phyloP scores from a whole-genome alignment of 2,888 invertebrate genomes.

The Sinodicranocentrus sp. region DNA sequence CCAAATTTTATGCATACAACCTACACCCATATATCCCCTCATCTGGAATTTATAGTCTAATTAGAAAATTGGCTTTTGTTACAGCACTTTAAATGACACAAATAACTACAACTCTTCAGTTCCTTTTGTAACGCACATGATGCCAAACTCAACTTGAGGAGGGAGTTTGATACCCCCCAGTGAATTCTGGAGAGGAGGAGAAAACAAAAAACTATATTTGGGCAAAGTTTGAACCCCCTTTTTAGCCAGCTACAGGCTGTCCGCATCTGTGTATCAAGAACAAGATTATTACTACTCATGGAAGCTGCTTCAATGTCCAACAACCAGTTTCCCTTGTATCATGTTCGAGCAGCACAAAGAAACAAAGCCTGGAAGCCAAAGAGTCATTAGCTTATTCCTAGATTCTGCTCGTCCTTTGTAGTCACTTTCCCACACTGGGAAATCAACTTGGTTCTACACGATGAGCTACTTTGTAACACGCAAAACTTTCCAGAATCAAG shows the following conservation, averaged over 20 bases:
- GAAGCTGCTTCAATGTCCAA: no score
- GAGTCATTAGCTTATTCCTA: slow-evolving; percentile 52
- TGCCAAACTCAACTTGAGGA: no score
- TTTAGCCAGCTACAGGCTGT: slow-evolving; percentile 19
- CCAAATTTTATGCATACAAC: not conserved
- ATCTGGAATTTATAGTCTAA: slow-evolving; percentile 30
- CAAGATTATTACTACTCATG: no score
- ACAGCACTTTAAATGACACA: slow-evolving; percentile 24
- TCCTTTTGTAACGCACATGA: no score
- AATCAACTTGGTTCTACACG: not conserved
- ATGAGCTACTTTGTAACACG: slow-evolving; percentile 1
- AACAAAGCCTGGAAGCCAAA: slow-evolving; percentile 53
- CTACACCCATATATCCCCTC: not conserved
- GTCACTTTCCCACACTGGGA: not conserved
- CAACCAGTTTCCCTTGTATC: no score
- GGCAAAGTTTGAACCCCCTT: no score
- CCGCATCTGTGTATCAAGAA: not conserved
- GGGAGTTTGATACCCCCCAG: no score
- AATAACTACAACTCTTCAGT: slow-evolving; percentile 3
- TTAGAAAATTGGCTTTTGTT: slow-evolving; percentile 48
- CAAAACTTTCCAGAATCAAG: slow-evolving; percentile 25
- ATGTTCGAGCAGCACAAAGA: slow-evolving; percentile 25
- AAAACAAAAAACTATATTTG: no score
- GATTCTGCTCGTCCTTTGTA: not conserved
- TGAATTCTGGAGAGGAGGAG: no score